Percentiles rank a stretch among this genome's conserved stretches.
phyloP scores from a whole-genome alignment of 2,888 invertebrate genomes.

The Theretra japonica region DNA sequence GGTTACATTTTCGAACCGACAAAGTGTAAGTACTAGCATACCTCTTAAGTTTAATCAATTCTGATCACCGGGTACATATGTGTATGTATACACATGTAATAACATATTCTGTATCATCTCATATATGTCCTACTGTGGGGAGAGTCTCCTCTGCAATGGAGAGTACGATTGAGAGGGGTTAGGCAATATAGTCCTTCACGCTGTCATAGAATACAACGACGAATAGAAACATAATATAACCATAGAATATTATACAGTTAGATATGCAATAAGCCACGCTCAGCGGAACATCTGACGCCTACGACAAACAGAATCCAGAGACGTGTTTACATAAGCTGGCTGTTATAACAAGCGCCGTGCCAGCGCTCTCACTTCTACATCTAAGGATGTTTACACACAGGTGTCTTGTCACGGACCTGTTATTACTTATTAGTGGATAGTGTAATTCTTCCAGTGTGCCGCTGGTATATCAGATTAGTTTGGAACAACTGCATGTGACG shows the following conservation, averaged over 20 bases:
- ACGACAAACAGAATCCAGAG: conserved; percentile 12
- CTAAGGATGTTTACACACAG: conserved; percentile 1
- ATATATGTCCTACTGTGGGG: too few relatives aligned
- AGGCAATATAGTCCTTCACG: too few relatives aligned
- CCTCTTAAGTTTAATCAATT: too few relatives aligned
- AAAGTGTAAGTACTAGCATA: too few relatives aligned
- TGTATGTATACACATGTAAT: too few relatives aligned
- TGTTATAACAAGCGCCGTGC: conserved; percentile 14
- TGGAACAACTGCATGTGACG: not conserved
- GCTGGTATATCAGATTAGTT: not conserved
- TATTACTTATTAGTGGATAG: not conserved
- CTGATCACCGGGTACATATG: too few relatives aligned
- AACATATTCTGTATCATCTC: too few relatives aligned
- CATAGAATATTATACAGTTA: not conserved
- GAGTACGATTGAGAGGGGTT: too few relatives aligned
- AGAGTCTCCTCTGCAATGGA: too few relatives aligned
- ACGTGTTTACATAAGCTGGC: conserved; percentile 20
- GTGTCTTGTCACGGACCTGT: not conserved
- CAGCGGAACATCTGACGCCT: conserved; percentile 11
- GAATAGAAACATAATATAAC: too few relatives aligned
- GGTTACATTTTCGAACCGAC: too few relatives aligned
- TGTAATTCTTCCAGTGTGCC: not conserved
- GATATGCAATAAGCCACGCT: conserved; percentile 1
- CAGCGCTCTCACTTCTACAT: not conserved
- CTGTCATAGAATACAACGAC: too few relatives aligned